A percentile compares a stretch with the other conserved stretches of the same genome.
phyloP scores from a whole-genome alignment of 1,140 invertebrate genomes.

The Chelonus insularis region DNA sequence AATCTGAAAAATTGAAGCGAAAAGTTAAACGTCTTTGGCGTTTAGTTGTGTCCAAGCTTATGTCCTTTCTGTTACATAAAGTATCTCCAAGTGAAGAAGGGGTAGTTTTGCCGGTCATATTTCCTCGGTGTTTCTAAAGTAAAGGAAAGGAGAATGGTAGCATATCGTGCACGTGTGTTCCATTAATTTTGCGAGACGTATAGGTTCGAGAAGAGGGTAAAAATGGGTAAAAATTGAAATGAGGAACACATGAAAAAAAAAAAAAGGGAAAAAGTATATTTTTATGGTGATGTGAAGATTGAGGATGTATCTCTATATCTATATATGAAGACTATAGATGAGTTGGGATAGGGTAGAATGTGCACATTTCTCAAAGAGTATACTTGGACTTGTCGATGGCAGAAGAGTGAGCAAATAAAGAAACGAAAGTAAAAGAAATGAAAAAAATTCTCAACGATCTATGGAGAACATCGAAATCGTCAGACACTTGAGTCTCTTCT shows the following conservation, averaged over 20 bases:
- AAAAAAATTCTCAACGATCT: not conserved
- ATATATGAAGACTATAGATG: constrained; percentile 11
- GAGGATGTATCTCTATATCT: too few species aligned
- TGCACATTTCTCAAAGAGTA: constrained; percentile 31
- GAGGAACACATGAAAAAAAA: not conserved
- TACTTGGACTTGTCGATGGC: constrained; percentile 31
- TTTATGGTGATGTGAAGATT: not conserved
- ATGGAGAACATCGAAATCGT: constrained; percentile 3
- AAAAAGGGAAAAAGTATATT: not conserved
- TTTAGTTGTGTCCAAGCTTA: not conserved
- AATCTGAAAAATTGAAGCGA: not conserved
- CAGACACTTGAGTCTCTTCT: not conserved
- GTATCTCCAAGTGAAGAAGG: too few species aligned
- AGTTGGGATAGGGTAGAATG: constrained; percentile 19
- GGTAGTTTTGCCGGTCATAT: too few species aligned
- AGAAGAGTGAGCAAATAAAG: constrained; percentile 12
- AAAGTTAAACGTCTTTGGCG: not conserved
- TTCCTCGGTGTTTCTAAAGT: too few species aligned
- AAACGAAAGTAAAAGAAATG: not conserved
- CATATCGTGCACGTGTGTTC: constrained; percentile 30
- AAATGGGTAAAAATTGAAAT: constrained; percentile 3
- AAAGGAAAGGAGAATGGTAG: too few species aligned
- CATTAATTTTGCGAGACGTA: constrained; percentile 31
- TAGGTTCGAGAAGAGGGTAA: constrained; percentile 13
- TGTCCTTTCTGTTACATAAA: not conserved